A percentile compares a stretch with the other conserved stretches of the same genome.
phyloP scores from a whole-genome alignment of 2,888 invertebrate genomes.

The Noctua fimbriata region DNA sequence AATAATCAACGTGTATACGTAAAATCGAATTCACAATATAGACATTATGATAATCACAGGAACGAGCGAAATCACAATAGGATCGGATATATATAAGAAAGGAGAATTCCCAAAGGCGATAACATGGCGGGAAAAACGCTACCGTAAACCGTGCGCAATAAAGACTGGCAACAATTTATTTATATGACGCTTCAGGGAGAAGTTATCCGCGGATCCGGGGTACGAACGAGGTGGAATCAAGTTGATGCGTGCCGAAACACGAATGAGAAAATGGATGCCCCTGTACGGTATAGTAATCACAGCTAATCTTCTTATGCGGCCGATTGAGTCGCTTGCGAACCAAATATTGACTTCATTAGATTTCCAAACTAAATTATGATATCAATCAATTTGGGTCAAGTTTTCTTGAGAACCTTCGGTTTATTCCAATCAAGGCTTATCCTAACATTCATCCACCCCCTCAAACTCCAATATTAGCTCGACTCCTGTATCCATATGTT shows the following conservation, averaged over 20 bases:
- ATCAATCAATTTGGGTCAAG: constrained; percentile 7
- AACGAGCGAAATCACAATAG: constrained; percentile 84
- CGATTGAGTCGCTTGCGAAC: constrained; percentile 65
- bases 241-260: constrained; percentile 84
- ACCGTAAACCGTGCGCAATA: constrained; percentile 87
- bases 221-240: constrained; percentile 87
- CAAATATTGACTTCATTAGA: constrained; percentile 51
- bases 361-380: constrained; percentile 16
- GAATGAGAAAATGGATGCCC: constrained; percentile 82
- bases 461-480: background rate
- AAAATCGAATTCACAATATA: constrained; percentile 75
- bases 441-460: background rate
- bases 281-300: constrained; percentile 77
- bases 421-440: background rate
- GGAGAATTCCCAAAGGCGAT: constrained; percentile 84
- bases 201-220: constrained; percentile 85
- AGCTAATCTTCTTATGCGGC: constrained; percentile 74
- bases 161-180: constrained; percentile 90
- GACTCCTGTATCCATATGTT: background rate
- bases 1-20: constrained; percentile 69
- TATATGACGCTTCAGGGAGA: constrained; percentile 89
- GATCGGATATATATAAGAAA: constrained; percentile 81
- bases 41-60: constrained; percentile 85
- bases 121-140: constrained; percentile 86
- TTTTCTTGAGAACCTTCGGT: background rate